Percentiles rank a stretch among this genome's conserved stretches.
These are phyloP conservation scores for Sakesphorus luctuosus DNA, from an alignment of 2,113 vertebrate genomes.

Conservation along the genomic window DNA sequence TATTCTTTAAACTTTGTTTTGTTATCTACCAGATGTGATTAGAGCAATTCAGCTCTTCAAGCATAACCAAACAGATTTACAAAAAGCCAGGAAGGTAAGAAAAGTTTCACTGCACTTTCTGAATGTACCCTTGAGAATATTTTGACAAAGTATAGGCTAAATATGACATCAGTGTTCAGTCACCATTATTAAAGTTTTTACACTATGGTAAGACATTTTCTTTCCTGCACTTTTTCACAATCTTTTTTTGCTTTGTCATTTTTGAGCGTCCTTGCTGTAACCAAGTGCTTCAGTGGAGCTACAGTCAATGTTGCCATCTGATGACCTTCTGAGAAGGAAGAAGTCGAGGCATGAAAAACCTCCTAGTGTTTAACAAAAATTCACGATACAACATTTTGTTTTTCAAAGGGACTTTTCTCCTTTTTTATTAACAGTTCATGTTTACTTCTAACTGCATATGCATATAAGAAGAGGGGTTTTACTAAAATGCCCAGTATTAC, in stretches of 20 bases:
- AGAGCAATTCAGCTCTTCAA: background rate
- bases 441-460: background rate
- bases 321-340: background rate
- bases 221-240: background rate
- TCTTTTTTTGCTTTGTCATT: background rate
- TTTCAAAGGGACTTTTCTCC: background rate
- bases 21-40: background rate
- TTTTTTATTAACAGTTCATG: background rate
- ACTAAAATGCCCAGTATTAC: background rate
- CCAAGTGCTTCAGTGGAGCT: background rate
- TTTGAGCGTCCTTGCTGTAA: background rate
- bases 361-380: background rate
- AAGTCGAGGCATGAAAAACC: fast-evolving
- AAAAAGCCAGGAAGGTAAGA: background rate
- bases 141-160: background rate
- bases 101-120: background rate
- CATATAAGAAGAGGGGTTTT: background rate
- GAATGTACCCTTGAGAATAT: background rate
- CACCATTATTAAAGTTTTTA: background rate
- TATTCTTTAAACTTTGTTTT: background rate
- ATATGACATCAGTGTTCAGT: background rate
- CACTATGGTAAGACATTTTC: background rate
- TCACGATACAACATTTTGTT: background rate
- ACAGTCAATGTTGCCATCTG: background rate
- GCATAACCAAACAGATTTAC: background rate